Percentiles rank a stretch among this genome's conserved stretches.
Conservation (phyloP, 2,888 invertebrate genomes). For the Euplagia quadripunctaria region DNA sequence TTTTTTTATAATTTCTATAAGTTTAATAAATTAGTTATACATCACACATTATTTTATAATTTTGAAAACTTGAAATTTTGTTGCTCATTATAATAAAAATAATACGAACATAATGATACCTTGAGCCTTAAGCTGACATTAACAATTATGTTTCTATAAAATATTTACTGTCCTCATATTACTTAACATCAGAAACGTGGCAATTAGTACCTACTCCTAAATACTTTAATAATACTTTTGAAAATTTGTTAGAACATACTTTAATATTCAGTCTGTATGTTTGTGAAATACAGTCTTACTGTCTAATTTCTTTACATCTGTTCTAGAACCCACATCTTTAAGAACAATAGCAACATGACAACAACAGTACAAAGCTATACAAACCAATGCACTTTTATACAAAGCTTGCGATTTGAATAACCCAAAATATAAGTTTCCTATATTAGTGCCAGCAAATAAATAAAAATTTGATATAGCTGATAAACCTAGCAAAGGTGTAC, state of each 20-base stretch:
- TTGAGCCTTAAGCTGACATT: background rate
- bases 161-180: background rate
- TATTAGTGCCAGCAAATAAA: constrained; percentile 92
- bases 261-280: constrained; percentile 8
- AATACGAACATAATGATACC: background rate
- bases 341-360: constrained; percentile 83
- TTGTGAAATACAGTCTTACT: constrained; percentile 37
- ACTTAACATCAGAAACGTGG: background rate
- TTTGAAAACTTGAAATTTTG: background rate
- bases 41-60: background rate
- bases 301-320: constrained; percentile 54
- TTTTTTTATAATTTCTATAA: background rate
- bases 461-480: constrained; percentile 96
- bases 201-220: background rate
- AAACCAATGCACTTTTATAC: constrained; percentile 67
- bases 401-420: constrained; percentile 82
- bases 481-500: constrained; percentile 91
- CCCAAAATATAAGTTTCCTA: constrained; percentile 91
- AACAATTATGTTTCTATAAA: background rate
- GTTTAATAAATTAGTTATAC: background rate
- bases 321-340: constrained; percentile 73
- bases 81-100: background rate
- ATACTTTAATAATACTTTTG: background rate
- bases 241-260: background rate
- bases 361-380: constrained; percentile 75